These are phyloP conservation scores for Fabriciana adippe DNA, from an alignment of 2,888 invertebrate genomes.

Conservation along the genomic window DNA sequence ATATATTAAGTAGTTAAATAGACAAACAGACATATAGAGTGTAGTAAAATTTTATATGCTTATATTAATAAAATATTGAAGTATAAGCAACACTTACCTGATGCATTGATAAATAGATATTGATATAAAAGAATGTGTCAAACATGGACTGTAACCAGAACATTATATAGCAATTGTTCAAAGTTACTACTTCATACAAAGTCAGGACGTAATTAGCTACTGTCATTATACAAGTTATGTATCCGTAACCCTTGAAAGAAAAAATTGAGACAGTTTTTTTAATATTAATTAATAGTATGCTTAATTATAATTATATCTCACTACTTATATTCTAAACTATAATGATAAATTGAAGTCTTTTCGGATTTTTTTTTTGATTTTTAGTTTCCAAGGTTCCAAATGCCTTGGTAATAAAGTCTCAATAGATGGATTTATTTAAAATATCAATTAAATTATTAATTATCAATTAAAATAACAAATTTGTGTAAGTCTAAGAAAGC, in stretches of 20 bases:
- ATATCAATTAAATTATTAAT: no score
- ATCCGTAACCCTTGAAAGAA: slow-evolving; percentile 53
- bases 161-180: slow-evolving; percentile 61
- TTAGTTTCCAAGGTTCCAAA: no score
- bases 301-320: no score
- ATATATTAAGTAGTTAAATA: no score
- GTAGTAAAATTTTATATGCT: no score
- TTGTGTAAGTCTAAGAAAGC: background rate
- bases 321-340: no score
- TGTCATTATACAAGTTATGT: slow-evolving; percentile 57
- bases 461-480: no score
- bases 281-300: background rate
- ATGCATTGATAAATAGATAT: slow-evolving; percentile 62
- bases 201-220: slow-evolving; percentile 59
- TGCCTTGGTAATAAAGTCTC: no score
- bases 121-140: slow-evolving; percentile 66
- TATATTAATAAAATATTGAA: background rate
- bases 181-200: slow-evolving; percentile 63
- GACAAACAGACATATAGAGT: no score
- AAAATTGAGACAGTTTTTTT: background rate
- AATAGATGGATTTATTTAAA: no score
- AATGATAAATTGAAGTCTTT: no score
- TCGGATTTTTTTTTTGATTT: no score
- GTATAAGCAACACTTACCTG: slow-evolving; percentile 53
- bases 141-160: slow-evolving; percentile 63